Evolutionary conservation across 53 echinoderm and acorn worm genomes (phyloP).

Genomic region (Paracentrotus lividus): DNA sequence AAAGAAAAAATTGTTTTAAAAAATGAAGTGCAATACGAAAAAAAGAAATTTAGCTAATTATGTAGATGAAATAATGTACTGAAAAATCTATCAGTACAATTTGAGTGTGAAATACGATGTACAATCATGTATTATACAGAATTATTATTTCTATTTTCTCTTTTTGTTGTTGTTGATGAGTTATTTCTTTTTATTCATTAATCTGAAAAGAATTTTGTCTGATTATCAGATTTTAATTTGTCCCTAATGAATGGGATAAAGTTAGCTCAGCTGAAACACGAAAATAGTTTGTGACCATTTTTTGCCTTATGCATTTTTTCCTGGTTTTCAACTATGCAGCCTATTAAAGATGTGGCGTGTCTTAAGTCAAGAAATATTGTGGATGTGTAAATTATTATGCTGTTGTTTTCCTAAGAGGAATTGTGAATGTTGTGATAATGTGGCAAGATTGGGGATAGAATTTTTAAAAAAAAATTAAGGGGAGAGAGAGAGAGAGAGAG

Average conservation of each 20-base stretch:
- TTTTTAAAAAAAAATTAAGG: background rate
- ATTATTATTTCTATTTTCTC: conserved; percentile 6
- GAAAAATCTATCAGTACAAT: conserved; percentile 34
- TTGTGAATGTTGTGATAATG: background rate
- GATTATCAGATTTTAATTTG: conserved; percentile 16
- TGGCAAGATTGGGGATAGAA: background rate
- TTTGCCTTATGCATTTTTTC: conserved; percentile 65
- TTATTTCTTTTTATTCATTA: background rate
- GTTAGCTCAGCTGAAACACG: conserved; percentile 46
- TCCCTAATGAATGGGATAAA: background rate
- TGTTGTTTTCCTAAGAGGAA: background rate
- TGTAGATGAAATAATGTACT: conserved; percentile 58
- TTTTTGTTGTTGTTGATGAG: background rate
- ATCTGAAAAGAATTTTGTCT: background rate
- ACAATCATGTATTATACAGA: conserved; percentile 60
- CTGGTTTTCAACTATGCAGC: conserved; percentile 70
- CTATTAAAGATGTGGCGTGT: conserved; percentile 64
- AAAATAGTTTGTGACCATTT: conserved; percentile 51
- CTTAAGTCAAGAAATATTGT: background rate
- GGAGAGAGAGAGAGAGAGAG: background rate
- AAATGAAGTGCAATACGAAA: conserved; percentile 45
- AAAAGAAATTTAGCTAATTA: background rate
- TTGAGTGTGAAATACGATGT: conserved; percentile 30
- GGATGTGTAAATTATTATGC: background rate
- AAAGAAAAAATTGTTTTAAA: background rate